These are phyloP conservation scores for Chalcosyrphus nemorum DNA, from an alignment of 2,888 invertebrate genomes.

Conservation along the genomic window DNA sequence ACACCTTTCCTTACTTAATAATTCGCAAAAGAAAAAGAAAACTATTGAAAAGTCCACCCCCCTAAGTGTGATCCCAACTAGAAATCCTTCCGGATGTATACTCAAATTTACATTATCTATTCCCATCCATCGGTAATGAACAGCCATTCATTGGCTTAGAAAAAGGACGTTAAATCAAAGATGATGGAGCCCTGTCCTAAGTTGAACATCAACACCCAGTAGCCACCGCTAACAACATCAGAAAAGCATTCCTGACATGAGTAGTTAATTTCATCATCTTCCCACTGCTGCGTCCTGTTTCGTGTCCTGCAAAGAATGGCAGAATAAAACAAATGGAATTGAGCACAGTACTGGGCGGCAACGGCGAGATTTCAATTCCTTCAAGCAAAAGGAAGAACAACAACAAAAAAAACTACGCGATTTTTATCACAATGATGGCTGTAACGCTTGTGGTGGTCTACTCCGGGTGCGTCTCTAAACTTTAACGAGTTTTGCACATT, in stretches of 20 bases:
- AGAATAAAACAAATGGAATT: constrained; percentile 52
- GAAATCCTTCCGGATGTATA: not conserved
- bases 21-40: not conserved
- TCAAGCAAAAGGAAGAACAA: constrained; percentile 17
- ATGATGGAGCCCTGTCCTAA: constrained; percentile 37
- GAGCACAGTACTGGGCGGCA: constrained; percentile 19
- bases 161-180: constrained; percentile 28
- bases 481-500: constrained; percentile 68
- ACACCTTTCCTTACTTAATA: not conserved
- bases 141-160: constrained; percentile 41
- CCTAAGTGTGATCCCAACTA: not conserved
- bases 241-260: constrained; percentile 60
- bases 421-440: constrained; percentile 53
- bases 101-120: constrained; percentile 44
- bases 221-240: constrained; percentile 36
- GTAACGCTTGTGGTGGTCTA: constrained; percentile 49
- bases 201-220: constrained; percentile 49
- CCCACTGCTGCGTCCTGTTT: not conserved
- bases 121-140: constrained; percentile 51
- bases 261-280: constrained; percentile 52
- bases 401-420: constrained; percentile 4
- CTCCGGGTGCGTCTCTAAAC: constrained; percentile 29
- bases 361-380: constrained; percentile 60
- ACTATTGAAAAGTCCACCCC: not conserved
- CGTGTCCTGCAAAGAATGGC: not conserved